Percentiles rank a stretch among this genome's conserved stretches.
Evolutionary conservation across 2,888 invertebrate species (phyloP).

Genomic region (Pristionchus mayeri): DNA sequence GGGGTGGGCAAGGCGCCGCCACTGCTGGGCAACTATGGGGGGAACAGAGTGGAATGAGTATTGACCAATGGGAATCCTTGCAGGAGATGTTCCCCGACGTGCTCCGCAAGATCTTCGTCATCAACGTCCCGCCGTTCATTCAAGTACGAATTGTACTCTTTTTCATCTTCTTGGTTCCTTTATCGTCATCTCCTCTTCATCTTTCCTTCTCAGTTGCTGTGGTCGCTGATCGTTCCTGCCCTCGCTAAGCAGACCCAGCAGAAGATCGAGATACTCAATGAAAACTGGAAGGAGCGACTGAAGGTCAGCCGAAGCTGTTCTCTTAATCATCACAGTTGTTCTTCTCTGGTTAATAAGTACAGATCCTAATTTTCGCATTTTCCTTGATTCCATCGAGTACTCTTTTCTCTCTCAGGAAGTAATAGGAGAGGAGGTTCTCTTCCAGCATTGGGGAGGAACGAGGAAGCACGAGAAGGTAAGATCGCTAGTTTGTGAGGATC

Average conservation of each 20-base stretch:
- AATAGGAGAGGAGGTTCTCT: conserved; percentile 69
- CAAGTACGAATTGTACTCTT: conserved; percentile 54
- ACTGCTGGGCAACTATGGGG: not conserved
- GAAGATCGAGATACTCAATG: conserved; percentile 70
- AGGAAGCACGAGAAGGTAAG: conserved; percentile 55
- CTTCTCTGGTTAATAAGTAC: too few relatives aligned
- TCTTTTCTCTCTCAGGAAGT: conserved; percentile 63
- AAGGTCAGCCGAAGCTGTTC: too few relatives aligned
- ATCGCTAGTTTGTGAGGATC: not conserved
- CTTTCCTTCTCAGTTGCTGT: conserved; percentile 58
- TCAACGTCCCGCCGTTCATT: conserved; percentile 70
- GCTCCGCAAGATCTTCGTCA: conserved; percentile 67
- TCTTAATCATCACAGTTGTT: too few relatives aligned
- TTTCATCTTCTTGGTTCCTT: not conserved
- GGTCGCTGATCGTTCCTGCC: conserved; percentile 68
- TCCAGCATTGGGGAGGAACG: conserved; percentile 71
- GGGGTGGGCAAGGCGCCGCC: too few relatives aligned
- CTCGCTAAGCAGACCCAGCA: conserved; percentile 71
- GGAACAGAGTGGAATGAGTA: not conserved
- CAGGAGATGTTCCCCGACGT: conserved; percentile 74
- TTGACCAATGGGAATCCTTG: conserved; percentile 4
- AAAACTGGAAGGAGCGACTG: conserved; percentile 70
- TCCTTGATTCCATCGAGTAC: too few relatives aligned
- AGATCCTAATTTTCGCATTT: too few relatives aligned
- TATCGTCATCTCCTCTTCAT: not conserved